Evolutionary conservation across 37 sponge, comb jelly and placozoan genomes (phyloP).

Genomic region (Spongilla lacustris): DNA sequence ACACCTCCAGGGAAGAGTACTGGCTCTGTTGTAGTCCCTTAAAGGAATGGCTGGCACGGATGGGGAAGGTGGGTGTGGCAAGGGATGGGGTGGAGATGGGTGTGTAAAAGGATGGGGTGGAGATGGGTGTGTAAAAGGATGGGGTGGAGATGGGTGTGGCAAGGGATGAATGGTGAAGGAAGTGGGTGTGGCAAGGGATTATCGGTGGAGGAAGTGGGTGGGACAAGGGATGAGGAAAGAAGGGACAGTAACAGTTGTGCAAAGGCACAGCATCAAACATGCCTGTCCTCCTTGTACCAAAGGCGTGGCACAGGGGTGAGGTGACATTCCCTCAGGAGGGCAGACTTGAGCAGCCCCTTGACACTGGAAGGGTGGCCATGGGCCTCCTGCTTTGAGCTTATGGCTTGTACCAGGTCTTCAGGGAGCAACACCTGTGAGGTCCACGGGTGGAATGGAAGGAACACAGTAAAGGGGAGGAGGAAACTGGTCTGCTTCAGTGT

Average conservation of each 20-base stretch:
- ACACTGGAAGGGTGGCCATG: neutral
- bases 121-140: too few relatives aligned
- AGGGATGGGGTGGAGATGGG: too few relatives aligned
- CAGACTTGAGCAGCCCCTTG: conserved; percentile 24
- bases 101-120: neutral
- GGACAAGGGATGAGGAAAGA: neutral
- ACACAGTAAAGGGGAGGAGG: neutral
- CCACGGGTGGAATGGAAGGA: neutral
- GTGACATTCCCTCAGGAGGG: conserved; percentile 59
- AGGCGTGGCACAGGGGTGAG: conserved; percentile 59
- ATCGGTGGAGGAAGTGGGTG: too few relatives aligned
- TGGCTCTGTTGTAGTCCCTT: neutral
- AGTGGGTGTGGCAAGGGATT: too few relatives aligned
- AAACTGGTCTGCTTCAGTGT: neutral
- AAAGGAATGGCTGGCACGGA: neutral
- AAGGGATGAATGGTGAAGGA: too few relatives aligned
- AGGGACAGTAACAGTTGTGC: neutral
- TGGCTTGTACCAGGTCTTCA: neutral
- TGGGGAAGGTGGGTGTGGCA: too few relatives aligned
- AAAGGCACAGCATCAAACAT: neutral
- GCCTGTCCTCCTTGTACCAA: conserved; percentile 44
- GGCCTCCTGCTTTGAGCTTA: conserved; percentile 5
- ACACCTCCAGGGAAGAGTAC: conserved; percentile 50
- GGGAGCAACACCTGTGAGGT: conserved; percentile 51
- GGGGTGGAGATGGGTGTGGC: too few relatives aligned